These are phyloP conservation scores for Drosophila antonietae DNA, from an alignment of 2,888 invertebrate genomes.

Conservation along the genomic window DNA sequence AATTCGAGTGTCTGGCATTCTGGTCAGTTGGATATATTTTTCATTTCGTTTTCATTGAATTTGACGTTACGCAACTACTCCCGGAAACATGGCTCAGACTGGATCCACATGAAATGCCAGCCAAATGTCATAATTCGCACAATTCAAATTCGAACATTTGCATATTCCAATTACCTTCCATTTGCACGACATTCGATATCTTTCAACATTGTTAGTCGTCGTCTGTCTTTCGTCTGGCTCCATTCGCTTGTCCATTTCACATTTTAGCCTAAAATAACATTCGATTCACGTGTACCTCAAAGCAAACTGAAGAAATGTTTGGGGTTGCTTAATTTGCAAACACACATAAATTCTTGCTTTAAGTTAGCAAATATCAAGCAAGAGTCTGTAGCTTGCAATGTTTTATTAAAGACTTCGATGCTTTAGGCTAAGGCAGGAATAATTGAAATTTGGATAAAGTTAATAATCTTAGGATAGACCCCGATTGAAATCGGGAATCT, in stretches of 20 bases:
- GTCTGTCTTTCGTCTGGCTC: not conserved
- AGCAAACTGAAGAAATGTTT: not conserved
- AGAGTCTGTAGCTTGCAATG: no score
- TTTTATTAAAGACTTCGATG: not conserved
- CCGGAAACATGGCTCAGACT: not conserved
- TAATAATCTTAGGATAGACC: no score
- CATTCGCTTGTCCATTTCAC: conserved; percentile 9
- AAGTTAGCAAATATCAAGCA: no score
- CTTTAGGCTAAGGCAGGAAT: not conserved
- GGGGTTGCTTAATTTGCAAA: not conserved
- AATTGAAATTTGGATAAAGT: no score
- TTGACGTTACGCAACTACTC: not conserved
- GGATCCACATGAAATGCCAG: not conserved
- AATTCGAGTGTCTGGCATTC: conserved; percentile 3
- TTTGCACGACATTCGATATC: conserved; percentile 5
- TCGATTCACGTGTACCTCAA: not conserved
- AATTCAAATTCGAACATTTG: not conserved
- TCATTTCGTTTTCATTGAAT: conserved; percentile 2
- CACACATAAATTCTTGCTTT: no score
- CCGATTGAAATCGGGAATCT: not conserved
- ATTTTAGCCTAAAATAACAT: not conserved
- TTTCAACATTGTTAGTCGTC: not conserved
- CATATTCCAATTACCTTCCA: conserved; percentile 5
- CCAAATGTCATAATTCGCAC: conserved; percentile 8
- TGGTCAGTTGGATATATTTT: not conserved